phyloP scores from a whole-genome alignment of 2,113 vertebrate genomes.

The Aleadryas rufinucha region DNA sequence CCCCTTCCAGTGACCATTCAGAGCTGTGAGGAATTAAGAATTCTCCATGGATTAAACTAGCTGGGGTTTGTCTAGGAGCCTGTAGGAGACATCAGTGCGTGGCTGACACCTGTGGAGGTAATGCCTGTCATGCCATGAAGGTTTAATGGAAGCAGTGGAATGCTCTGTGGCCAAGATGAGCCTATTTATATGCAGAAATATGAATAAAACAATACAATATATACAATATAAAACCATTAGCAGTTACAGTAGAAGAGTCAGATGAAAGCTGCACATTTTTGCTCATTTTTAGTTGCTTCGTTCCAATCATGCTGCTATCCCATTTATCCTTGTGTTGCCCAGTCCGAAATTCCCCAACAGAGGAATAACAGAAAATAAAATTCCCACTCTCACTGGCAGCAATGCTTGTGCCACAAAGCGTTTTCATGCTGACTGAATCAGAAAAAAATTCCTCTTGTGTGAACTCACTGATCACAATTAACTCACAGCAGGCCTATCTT shows the following conservation, averaged over 20 bases:
- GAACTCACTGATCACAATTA: neutral
- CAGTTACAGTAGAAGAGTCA: fast-evolving
- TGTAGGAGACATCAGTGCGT: neutral
- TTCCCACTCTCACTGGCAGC: neutral
- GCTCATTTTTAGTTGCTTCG: neutral
- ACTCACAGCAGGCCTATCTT: neutral
- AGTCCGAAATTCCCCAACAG: neutral
- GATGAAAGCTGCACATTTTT: neutral
- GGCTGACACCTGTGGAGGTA: neutral
- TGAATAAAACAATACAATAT: neutral
- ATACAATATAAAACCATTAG: neutral
- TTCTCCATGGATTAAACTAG: neutral
- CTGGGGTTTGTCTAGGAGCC: neutral
- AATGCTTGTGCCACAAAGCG: neutral
- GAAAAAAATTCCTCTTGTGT: neutral
- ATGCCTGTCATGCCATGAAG: neutral
- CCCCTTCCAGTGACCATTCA: neutral
- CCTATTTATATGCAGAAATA: neutral
- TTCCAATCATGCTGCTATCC: neutral
- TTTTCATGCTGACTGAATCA: neutral
- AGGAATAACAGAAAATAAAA: neutral
- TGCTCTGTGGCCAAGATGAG: neutral
- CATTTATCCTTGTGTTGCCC: neutral
- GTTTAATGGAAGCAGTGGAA: neutral
- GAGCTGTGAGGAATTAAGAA: neutral